These are phyloP conservation scores for Ridgeia piscesae DNA, from an alignment of 1,140 invertebrate species.

Conservation along the genomic window DNA sequence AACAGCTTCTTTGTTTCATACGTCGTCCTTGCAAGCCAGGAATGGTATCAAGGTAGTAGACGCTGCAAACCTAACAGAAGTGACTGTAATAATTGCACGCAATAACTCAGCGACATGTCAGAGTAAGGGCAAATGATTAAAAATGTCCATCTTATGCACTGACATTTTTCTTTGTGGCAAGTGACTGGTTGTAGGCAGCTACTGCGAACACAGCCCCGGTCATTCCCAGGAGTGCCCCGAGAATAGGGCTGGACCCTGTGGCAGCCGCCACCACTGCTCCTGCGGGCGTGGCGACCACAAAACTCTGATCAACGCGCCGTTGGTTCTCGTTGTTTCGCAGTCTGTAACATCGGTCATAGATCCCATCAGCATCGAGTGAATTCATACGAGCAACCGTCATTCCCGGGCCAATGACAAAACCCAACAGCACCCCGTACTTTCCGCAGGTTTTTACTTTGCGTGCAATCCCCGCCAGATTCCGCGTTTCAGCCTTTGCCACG, in stretches of 20 bases:
- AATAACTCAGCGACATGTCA: neutral
- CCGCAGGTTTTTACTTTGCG: conserved; percentile 15
- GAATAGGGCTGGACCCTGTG: neutral
- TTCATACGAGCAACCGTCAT: conserved; percentile 18
- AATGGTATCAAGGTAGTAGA: no score
- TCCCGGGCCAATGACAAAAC: conserved; percentile 22
- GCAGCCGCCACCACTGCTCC: neutral
- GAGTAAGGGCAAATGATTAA: neutral
- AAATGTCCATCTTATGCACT: neutral
- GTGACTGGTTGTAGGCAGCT: conserved; percentile 21
- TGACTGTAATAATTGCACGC: neutral
- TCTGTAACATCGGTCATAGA: conserved; percentile 25
- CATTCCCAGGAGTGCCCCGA: conserved; percentile 26
- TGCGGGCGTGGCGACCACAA: conserved; percentile 7
- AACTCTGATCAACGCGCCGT: conserved; percentile 22
- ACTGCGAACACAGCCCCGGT: conserved; percentile 18
- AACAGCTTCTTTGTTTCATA: no score
- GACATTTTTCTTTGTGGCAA: neutral
- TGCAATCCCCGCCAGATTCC: conserved; percentile 10
- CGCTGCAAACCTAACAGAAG: neutral
- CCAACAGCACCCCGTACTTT: conserved; percentile 25
- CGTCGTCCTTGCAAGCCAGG: no score
- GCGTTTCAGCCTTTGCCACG: neutral
- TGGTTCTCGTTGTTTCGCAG: conserved; percentile 23
- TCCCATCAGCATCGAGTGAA: conserved; percentile 1